These are phyloP conservation scores for Tadarida brasiliensis DNA, from an alignment of 2,797 vertebrate genomes.

Conservation along the genomic window DNA sequence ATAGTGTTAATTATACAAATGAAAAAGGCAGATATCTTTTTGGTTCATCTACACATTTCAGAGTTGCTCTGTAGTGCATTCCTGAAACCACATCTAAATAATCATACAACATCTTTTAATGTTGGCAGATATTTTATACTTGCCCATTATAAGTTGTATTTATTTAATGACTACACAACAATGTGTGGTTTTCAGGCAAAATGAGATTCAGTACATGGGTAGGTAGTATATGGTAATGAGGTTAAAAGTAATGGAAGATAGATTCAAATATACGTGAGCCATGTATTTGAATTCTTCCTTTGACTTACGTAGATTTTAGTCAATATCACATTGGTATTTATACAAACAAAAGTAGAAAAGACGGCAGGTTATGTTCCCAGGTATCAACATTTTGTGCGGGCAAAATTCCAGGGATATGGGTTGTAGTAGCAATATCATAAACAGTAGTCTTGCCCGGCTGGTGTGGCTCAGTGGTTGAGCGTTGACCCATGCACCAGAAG, in stretches of 20 bases:
- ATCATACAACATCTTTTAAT: background rate
- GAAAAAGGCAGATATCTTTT: conserved; percentile 66
- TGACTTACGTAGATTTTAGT: background rate
- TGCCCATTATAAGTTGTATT: background rate
- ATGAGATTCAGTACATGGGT: background rate
- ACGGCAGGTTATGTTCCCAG: background rate
- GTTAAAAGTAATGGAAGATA: background rate
- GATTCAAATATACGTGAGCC: background rate
- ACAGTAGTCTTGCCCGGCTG: too few relatives aligned
- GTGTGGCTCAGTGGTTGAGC: too few relatives aligned
- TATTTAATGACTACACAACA: background rate
- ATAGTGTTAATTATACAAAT: conserved; percentile 82
- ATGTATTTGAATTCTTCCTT: background rate
- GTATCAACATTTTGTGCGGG: background rate
- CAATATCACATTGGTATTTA: background rate
- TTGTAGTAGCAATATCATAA: background rate
- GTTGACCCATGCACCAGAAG: too few relatives aligned
- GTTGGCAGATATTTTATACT: background rate
- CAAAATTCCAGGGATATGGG: background rate
- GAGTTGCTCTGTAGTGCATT: conserved; percentile 44
- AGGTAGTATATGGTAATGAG: background rate
- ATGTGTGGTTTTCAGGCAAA: background rate
- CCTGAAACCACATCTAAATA: conserved; percentile 41
- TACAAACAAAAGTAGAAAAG: conserved; percentile 7
- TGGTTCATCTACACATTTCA: conserved; percentile 51